Evolutionary conservation across 2,113 vertebrate genomes (phyloP).

Genomic region (Hiodon tergisus): DNA sequence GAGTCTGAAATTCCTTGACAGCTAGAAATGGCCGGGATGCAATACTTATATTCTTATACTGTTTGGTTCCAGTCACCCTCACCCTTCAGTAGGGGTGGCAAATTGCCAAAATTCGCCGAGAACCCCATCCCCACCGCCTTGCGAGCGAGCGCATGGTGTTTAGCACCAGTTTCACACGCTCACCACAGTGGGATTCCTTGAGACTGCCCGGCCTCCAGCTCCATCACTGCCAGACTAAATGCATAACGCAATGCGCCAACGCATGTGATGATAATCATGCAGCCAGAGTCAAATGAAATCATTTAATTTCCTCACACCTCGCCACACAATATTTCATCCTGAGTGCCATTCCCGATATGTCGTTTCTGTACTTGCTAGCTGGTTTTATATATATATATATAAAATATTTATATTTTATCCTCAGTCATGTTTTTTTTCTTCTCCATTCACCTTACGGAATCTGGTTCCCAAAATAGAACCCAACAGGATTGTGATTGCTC

Average conservation of each 20-base stretch:
- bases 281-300: conserved; percentile 43
- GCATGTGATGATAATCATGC: conserved; percentile 53
- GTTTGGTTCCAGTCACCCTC: too few species aligned
- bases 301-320: conserved; percentile 33
- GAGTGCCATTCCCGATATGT: conserved; percentile 27
- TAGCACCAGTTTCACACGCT: conserved; percentile 53
- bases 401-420: too few species aligned
- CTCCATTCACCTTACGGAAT: too few species aligned
- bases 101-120: background rate
- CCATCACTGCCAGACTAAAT: conserved; percentile 39
- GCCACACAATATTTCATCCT: conserved; percentile 24
- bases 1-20: too few species aligned
- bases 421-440: too few species aligned
- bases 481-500: too few species aligned
- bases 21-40: too few species aligned
- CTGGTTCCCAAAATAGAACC: too few species aligned
- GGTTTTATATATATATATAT: too few species aligned
- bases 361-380: conserved; percentile 15
- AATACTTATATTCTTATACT: too few species aligned
- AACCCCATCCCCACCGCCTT: background rate
- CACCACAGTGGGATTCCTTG: conserved; percentile 40
- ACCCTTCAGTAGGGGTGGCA: too few species aligned
- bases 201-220: conserved; percentile 50
- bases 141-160: conserved; percentile 28
- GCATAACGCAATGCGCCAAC: conserved; percentile 42